These are phyloP conservation scores for Elgaria multicarinata DNA, from an alignment of 2,113 vertebrate genomes.

Conservation along the genomic window DNA sequence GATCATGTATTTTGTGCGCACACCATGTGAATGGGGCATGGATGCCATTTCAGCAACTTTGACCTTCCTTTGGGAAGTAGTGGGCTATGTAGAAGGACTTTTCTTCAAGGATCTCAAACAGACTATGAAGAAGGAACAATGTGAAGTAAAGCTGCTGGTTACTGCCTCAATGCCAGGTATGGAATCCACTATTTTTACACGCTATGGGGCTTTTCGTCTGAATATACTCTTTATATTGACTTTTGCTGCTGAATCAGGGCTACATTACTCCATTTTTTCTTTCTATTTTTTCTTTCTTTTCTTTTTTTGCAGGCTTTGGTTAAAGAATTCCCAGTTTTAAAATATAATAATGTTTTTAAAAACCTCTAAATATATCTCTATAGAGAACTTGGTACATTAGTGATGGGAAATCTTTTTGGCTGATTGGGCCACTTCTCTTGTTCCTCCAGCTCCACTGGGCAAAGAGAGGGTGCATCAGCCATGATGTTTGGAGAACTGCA, in stretches of 20 bases:
- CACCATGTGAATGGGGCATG: slow-evolving; percentile 98
- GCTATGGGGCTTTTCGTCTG: not conserved
- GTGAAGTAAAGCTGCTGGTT: slow-evolving; percentile 96
- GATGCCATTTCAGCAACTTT: slow-evolving; percentile 97
- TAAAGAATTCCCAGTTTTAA: slow-evolving; percentile 20
- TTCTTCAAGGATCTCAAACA: slow-evolving; percentile 99
- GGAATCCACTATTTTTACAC: slow-evolving; percentile 6
- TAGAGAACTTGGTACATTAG: not conserved
- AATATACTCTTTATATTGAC: slow-evolving; percentile 3
- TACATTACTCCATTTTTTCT: not conserved
- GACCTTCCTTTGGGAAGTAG: slow-evolving; percentile 98
- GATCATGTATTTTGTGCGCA: slow-evolving; percentile 99
- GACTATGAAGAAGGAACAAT: slow-evolving; percentile 99
- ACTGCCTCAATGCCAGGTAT: slow-evolving; percentile 98
- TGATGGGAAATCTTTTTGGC: not conserved
- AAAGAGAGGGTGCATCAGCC: too few species aligned
- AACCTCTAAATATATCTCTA: not conserved
- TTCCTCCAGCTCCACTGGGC: not conserved
- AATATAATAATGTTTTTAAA: not conserved
- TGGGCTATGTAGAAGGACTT: slow-evolving; percentile 96
- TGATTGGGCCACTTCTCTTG: not conserved
- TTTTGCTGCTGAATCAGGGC: not conserved
- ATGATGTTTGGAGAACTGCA: not conserved
- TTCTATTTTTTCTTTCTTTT: not conserved
- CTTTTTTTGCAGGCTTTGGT: not conserved